These are phyloP conservation scores for Sebastes kiyomatsui DNA, from an alignment of 2,797 vertebrate species.

Conservation along the genomic window DNA sequence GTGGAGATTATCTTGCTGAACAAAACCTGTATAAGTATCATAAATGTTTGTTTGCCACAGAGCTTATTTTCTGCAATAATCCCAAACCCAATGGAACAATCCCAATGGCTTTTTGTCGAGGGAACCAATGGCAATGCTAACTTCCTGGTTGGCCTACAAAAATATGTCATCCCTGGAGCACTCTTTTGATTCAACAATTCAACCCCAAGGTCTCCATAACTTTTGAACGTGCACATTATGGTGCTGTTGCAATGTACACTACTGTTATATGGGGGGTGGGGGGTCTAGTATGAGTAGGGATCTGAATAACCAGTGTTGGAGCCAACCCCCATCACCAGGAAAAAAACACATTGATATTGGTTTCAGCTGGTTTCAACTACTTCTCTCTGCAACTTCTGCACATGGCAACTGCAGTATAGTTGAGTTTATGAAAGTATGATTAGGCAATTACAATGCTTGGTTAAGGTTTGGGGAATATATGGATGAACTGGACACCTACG, in stretches of 20 bases:
- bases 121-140: too few relatives aligned
- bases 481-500: neutral
- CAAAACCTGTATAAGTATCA: too few relatives aligned
- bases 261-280: neutral
- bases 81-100: too few relatives aligned
- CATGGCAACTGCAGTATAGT: neutral
- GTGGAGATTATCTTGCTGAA: too few relatives aligned
- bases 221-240: neutral
- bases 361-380: neutral
- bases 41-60: too few relatives aligned
- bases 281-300: neutral
- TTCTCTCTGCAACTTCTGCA: neutral
- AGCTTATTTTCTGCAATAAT: too few relatives aligned
- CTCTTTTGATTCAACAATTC: neutral
- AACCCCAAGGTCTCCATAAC: too few relatives aligned
- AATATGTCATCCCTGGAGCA: too few relatives aligned
- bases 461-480: neutral
- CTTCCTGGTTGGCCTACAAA: too few relatives aligned
- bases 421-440: neutral
- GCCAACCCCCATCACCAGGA: neutral
- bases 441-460: neutral
- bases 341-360: neutral
- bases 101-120: too few relatives aligned
- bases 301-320: neutral
- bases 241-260: neutral